Evolutionary conservation across 2,797 vertebrate genomes (phyloP), one percentile per base, ranked within the genome.

Genomic region (Argya squamiceps): DNA sequence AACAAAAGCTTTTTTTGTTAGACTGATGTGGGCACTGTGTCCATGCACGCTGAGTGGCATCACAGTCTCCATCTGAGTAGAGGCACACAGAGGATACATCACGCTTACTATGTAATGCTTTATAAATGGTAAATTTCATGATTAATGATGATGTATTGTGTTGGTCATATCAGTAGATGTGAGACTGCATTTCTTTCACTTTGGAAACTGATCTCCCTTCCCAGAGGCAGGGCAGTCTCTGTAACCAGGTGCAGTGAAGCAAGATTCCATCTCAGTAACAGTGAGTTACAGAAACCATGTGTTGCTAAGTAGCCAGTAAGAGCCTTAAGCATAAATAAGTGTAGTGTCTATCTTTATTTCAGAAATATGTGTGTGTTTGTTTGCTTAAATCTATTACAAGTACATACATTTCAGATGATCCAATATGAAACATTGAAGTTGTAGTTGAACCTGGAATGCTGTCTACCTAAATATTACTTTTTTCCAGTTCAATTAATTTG

Each of bases 391-490:
- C 67, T 64, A 43, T 96, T 95, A 79, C 93, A 97, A 91, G 67
- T 52, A 64, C 73, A 50, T 94, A 15, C 55, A 75, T 97, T 97
- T 97, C 55, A 92, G 75, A 64, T 97, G 87, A 84, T 93, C 56
- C 81, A 52, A 41, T 92, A 64, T 89, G 89, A 97, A 96, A 74
- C 60, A 24, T 82, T 81, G 29, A 74, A 76, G 47, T 93, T 63
- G 71, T 81, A 88, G 70, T 81, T 96, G 84, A 96, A 53, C 67
- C 92, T 96, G 92, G 95, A 97, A 95, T 96, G 47, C 47, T 30
- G 13, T 69, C 83, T 95, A 71, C 85, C 70, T 95, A 94, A 94
- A 94, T 95, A 95, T 88, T 84, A 34, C 10, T 34, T 96, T 94
- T 86, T 59, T 94, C 17, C 53, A 84, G 39, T 96, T 96, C 29